Conservation (phyloP, 2,113 vertebrate species). For the Epinephelus cyanopodus region DNA sequence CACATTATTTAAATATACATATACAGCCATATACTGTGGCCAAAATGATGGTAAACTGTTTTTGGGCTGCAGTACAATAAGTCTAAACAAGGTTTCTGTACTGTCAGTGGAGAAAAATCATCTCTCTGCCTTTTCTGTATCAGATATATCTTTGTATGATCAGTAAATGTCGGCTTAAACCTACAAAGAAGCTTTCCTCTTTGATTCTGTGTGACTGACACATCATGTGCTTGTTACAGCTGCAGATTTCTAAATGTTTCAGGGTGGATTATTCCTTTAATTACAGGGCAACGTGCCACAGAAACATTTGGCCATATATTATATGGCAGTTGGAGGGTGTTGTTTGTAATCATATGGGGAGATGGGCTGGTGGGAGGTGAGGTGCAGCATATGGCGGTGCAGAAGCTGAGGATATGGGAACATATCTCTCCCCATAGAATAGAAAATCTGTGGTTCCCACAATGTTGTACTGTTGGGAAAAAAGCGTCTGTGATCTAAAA, state of each 20-base stretch:
- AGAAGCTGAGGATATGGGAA: slow-evolving; percentile 40
- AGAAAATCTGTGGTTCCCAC: slow-evolving; percentile 14
- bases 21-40: background rate
- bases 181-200: slow-evolving; percentile 28
- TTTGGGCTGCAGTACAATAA: background rate
- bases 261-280: slow-evolving; percentile 46
- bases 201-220: slow-evolving; percentile 30
- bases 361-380: slow-evolving; percentile 26
- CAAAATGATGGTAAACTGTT: background rate
- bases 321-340: slow-evolving; percentile 24
- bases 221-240: slow-evolving; percentile 24
- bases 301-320: slow-evolving; percentile 32
- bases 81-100: background rate
- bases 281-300: slow-evolving; percentile 43
- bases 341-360: slow-evolving; percentile 46
- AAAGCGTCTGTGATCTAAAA: slow-evolving; percentile 34
- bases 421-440: slow-evolving; percentile 40
- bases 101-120: background rate
- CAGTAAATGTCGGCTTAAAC: slow-evolving; percentile 13
- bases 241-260: slow-evolving; percentile 31
- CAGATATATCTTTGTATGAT: background rate
- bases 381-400: slow-evolving; percentile 53
- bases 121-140: background rate
- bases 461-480: slow-evolving; percentile 16
- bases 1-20: background rate